A percentile compares a stretch with the other conserved stretches of the same genome.
These are phyloP conservation scores for Pyrgus malvae DNA, from an alignment of 2,888 invertebrate species.

Conservation along the genomic window DNA sequence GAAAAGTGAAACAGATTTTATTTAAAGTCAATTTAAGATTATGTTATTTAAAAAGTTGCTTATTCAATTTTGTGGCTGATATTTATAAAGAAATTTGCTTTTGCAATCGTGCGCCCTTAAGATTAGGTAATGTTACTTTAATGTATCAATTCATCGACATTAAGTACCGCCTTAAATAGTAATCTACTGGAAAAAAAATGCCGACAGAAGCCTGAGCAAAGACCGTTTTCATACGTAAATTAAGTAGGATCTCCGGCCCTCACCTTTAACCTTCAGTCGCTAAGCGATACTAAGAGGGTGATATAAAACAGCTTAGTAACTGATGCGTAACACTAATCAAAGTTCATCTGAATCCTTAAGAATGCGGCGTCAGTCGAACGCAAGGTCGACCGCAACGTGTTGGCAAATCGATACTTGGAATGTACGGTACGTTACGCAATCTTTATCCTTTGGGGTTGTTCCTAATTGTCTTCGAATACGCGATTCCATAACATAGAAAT, in stretches of 20 bases:
- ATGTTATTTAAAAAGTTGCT: neutral
- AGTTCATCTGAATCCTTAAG: conserved; percentile 62
- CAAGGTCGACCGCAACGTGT: conserved; percentile 55
- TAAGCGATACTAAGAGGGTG: neutral
- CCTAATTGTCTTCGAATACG: neutral
- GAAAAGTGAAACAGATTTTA: conserved; percentile 8
- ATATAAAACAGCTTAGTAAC: conserved; percentile 8
- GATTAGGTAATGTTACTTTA: too few relatives aligned
- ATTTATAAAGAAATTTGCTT: neutral
- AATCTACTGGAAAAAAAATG: too few relatives aligned
- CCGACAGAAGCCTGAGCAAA: too few relatives aligned
- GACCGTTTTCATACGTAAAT: too few relatives aligned
- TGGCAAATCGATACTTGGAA: conserved; percentile 54
- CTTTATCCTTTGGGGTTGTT: conserved; percentile 47
- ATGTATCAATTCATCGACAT: too few relatives aligned
- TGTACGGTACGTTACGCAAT: conserved; percentile 48
- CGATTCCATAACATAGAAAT: neutral
- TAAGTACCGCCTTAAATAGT: too few relatives aligned
- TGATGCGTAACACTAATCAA: conserved; percentile 33
- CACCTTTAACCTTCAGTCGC: too few relatives aligned
- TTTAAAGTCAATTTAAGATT: neutral
- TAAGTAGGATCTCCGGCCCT: too few relatives aligned
- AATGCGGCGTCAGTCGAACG: conserved; percentile 48
- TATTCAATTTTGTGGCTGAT: neutral
- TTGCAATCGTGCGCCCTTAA: too few relatives aligned